Base-by-base conservation (phyloP, 2,113 vertebrate species). In the Colaptes auratus region DNA sequence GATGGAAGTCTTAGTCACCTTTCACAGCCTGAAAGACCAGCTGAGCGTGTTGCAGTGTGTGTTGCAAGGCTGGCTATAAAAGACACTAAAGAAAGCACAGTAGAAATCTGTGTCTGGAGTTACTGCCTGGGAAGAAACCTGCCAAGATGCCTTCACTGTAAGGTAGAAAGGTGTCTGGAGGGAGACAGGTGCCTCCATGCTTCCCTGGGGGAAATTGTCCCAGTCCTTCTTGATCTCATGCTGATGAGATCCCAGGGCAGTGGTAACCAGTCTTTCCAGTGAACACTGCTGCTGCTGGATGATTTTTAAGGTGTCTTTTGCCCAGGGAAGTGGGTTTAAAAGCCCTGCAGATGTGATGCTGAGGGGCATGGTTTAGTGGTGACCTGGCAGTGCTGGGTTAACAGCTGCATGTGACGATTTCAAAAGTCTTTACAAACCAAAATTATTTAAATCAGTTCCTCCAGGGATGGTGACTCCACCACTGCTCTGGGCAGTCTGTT, bases 81-180 rank as follows among this genome's bases (percentile, higher is more conserved):
- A 90, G 12, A 53, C 9, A 4, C 63, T 67, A 30, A 82, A 30
- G 44, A 46, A 74, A 30, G 19, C 20, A 28, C 76, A 71, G 50
- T 52, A 60, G 77, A 31, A 27, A 28, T 73, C 66, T 17, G 85
- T 93, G 93, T 79, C 77, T 96, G 91, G 93, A 86, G 82, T 82
- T 94, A 88, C 89, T 50, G 10, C 10, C 72, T 19, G 25, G 64
- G 30, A 35, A 93, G 55, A 88, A 91, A 89, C 25, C 3, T 83
- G 74, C 77, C 85, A 93, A 95, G 84, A 69, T 85, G 89, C 73
- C 80, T 94, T 82, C 9, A 25, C 59, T 35, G 78, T 4, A 9
- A 82, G 78, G 63, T 53, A 56, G 52, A 36, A 94, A 85, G 39
- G 44, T 67, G 73, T 60, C 70, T 9, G 2, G 61, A 89, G 76